Conservation (phyloP, 2,113 vertebrate species). For the Cyanistes caeruleus region DNA sequence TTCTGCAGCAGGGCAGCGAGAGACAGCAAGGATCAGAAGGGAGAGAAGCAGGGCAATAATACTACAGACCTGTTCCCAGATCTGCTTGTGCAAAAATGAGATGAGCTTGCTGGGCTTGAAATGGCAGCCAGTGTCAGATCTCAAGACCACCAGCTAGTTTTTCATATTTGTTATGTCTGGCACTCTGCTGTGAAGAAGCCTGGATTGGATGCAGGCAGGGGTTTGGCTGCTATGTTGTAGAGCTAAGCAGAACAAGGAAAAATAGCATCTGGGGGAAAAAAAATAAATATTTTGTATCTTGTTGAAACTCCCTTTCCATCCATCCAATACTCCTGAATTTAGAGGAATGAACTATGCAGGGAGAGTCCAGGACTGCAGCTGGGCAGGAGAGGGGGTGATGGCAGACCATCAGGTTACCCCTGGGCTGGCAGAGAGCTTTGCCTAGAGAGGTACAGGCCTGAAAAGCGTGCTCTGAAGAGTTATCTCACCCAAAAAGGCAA, state of each 20-base stretch:
- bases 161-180: neutral
- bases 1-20: neutral
- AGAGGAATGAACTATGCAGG: neutral
- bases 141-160: neutral
- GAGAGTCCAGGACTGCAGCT: neutral
- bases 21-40: neutral
- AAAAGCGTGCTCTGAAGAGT: neutral
- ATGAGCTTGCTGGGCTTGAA: neutral
- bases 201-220: neutral
- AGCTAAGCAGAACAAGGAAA: neutral
- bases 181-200: neutral
- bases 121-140: neutral
- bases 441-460: neutral
- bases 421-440: neutral
- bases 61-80: neutral
- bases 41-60: neutral
- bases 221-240: neutral
- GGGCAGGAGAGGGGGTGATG: neutral
- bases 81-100: neutral
- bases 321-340: neutral
- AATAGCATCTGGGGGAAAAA: neutral
- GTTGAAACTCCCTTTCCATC: neutral
- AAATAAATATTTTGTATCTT: neutral
- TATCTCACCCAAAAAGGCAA: neutral
- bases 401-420: neutral